Evolutionary conservation across 2,888 invertebrate genomes (phyloP).

Genomic region (Macaria liturata): DNA sequence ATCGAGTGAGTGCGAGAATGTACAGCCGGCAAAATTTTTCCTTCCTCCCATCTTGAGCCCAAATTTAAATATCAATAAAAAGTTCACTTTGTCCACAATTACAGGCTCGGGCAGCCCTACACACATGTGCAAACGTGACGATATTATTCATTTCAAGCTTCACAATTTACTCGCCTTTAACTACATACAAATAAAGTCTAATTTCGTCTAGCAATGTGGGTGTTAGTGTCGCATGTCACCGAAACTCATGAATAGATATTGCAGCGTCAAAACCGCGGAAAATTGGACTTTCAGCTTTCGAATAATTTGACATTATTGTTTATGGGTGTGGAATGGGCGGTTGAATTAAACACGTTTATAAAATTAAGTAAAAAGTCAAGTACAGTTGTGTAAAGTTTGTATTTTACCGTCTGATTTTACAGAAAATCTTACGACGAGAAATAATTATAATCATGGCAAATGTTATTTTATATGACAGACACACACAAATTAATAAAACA

Average conservation of each 20-base stretch:
- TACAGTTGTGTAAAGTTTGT: too few relatives aligned
- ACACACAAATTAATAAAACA: too few relatives aligned
- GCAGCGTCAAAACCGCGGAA: constrained; percentile 70
- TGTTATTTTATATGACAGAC: too few relatives aligned
- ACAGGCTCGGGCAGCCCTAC: constrained; percentile 32
- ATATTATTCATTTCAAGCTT: constrained; percentile 34
- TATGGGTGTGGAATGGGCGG: constrained; percentile 35
- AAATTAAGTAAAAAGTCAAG: constrained; percentile 6
- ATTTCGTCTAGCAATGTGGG: constrained; percentile 25
- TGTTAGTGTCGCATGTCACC: constrained; percentile 42
- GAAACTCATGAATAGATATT: constrained; percentile 77
- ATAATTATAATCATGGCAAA: too few relatives aligned
- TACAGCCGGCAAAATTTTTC: too few relatives aligned
- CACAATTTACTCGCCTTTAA: constrained; percentile 22
- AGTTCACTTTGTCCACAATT: constrained; percentile 23
- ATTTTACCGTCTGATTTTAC: too few relatives aligned
- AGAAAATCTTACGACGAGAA: too few relatives aligned
- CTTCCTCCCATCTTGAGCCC: not conserved
- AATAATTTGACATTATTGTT: constrained; percentile 51
- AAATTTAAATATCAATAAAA: constrained; percentile 28
- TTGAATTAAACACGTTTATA: constrained; percentile 29
- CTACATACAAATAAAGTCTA: constrained; percentile 21
- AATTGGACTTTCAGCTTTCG: constrained; percentile 59
- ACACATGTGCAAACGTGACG: constrained; percentile 28
- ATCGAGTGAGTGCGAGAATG: too few relatives aligned